Evolutionary conservation across 2,888 invertebrate genomes (phyloP).

Genomic region (Xestoiulus laeticollis): DNA sequence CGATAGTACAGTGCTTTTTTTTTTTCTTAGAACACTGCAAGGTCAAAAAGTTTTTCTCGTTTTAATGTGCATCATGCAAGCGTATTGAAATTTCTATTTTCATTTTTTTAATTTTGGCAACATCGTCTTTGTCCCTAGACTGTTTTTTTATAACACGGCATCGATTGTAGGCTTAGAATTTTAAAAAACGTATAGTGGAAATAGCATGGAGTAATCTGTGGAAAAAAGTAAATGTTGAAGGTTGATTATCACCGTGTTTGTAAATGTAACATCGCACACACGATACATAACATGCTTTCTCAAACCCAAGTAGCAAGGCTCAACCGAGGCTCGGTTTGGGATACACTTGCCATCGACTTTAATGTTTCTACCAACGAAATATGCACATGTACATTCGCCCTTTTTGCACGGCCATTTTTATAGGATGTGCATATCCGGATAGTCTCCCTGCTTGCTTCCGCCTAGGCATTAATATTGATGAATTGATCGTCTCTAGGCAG

Average conservation of each 20-base stretch:
- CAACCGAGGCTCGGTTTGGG: conserved; percentile 12
- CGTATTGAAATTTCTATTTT: not conserved
- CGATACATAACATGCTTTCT: not conserved
- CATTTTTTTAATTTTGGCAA: not conserved
- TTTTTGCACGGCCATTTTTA: not conserved
- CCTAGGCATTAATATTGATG: not conserved
- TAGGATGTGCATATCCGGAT: not conserved
- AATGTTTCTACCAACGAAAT: not conserved
- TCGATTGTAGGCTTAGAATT: not conserved
- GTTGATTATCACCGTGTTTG: not conserved
- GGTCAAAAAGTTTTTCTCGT: not conserved
- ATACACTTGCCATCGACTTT: not conserved
- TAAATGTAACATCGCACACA: not conserved
- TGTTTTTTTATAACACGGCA: not conserved
- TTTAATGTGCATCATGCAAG: not conserved
- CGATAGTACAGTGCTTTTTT: not conserved
- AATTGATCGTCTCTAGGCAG: not conserved
- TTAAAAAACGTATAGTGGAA: not conserved
- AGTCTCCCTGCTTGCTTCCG: not conserved
- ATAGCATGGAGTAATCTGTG: not conserved
- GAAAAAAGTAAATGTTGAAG: not conserved
- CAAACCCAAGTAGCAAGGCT: not conserved
- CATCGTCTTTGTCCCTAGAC: not conserved
- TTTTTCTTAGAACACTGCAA: not conserved
- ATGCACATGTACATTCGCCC: not conserved